These are phyloP conservation scores for Andrena fulva DNA, from an alignment of 2,888 invertebrate genomes.

Conservation along the genomic window DNA sequence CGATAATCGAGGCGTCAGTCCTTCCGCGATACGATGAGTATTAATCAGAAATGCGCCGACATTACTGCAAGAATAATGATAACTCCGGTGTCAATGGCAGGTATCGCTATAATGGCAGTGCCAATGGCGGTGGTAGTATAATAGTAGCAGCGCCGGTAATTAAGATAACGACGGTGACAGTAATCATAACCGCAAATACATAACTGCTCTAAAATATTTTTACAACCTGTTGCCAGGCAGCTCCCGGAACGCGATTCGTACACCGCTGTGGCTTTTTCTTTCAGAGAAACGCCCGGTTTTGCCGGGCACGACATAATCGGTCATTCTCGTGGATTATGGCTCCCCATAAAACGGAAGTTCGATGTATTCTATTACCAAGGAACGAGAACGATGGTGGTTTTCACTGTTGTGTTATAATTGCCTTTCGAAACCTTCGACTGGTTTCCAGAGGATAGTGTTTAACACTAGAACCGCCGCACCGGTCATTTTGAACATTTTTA, in stretches of 20 bases:
- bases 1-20: constrained; percentile 15
- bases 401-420: not conserved
- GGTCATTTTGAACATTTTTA: too few relatives aligned
- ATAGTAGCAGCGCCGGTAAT: constrained; percentile 46
- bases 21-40: not conserved
- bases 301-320: constrained; percentile 40
- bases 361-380: constrained; percentile 8
- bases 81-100: constrained; percentile 23
- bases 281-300: constrained; percentile 6
- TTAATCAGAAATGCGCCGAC: constrained; percentile 25
- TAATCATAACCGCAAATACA: constrained; percentile 59
- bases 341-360: constrained; percentile 18
- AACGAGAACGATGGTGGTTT: not conserved
- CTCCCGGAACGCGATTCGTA: not conserved
- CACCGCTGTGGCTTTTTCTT: constrained; percentile 28
- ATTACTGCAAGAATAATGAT: constrained; percentile 30
- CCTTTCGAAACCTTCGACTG: not conserved
- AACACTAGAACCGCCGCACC: too few relatives aligned
- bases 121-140: constrained; percentile 5
- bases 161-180: constrained; percentile 65
- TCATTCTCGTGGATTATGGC: constrained; percentile 37
- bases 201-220: constrained; percentile 64
- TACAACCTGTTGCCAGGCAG: constrained; percentile 66
- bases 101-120: constrained; percentile 31
- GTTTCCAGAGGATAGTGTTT: too few relatives aligned